phyloP scores from a whole-genome alignment of 2,888 invertebrate genomes.

The Erebia epiphron region DNA sequence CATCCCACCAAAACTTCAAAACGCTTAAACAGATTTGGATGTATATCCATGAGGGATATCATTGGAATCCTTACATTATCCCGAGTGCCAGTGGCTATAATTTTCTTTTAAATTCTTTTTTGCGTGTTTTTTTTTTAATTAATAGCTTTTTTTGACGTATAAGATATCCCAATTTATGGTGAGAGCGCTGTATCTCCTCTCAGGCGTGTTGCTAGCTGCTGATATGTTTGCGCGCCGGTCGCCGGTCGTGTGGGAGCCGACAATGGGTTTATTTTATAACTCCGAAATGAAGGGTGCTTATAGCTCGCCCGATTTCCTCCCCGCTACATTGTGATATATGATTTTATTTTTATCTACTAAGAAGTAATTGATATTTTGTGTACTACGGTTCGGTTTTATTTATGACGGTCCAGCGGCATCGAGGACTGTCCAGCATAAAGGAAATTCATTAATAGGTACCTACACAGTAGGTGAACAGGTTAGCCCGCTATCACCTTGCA shows the following conservation, averaged over 20 bases:
- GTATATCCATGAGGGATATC: no score
- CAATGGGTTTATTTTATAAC: constrained; percentile 44
- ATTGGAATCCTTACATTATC: no score
- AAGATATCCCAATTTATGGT: background rate
- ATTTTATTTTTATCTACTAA: constrained; percentile 12
- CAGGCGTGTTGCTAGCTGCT: background rate
- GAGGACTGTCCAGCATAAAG: no score
- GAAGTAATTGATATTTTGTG: background rate
- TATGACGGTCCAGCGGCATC: background rate
- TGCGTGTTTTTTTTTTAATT: no score
- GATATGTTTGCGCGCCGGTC: constrained; percentile 45
- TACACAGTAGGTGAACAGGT: no score
- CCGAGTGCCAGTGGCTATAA: no score
- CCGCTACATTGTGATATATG: constrained; percentile 21
- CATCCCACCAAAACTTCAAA: no score
- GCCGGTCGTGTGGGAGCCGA: constrained; percentile 44
- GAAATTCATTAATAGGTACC: no score
- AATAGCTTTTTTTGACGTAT: no score
- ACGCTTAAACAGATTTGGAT: no score
- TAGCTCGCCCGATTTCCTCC: constrained; percentile 18
- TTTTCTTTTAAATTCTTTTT: no score
- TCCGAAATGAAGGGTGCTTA: constrained; percentile 39
- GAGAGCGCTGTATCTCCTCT: background rate
- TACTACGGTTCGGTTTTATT: background rate
- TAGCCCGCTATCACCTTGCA: no score